Evolutionary conservation across 2,888 invertebrate species (phyloP).

Genomic region (Sminthurinus aureus): DNA sequence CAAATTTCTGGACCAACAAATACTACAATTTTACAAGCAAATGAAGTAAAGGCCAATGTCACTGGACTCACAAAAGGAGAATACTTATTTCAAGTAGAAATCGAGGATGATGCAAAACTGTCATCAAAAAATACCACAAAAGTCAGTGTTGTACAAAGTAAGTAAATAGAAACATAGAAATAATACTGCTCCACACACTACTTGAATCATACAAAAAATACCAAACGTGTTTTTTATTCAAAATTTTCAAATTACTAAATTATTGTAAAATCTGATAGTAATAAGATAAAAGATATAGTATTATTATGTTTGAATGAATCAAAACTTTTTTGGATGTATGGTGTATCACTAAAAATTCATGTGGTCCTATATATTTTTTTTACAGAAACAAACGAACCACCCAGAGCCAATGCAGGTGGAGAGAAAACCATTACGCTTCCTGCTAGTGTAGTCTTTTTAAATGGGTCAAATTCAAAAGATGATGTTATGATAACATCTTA

Average conservation of each 20-base stretch:
- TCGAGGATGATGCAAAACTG: slow-evolving; percentile 84
- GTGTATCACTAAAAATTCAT: background rate
- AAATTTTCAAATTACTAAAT: background rate
- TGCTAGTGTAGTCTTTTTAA: slow-evolving; percentile 78
- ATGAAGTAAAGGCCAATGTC: slow-evolving; percentile 76
- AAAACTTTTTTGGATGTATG: background rate
- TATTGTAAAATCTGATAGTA: background rate
- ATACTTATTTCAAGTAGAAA: slow-evolving; percentile 82
- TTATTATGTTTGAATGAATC: background rate
- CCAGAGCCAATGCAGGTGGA: slow-evolving; percentile 70
- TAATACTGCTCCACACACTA: no score
- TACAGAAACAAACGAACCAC: slow-evolving; percentile 85
- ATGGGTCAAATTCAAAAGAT: slow-evolving; percentile 81
- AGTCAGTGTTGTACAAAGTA: slow-evolving; percentile 85
- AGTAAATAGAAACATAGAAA: no score
- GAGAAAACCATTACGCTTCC: slow-evolving; percentile 80
- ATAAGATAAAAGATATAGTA: background rate
- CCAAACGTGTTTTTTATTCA: background rate
- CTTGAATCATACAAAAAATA: no score
- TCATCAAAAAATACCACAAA: slow-evolving; percentile 75
- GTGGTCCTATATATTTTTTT: slow-evolving; percentile 10
- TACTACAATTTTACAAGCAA: slow-evolving; percentile 64
- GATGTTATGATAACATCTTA: slow-evolving; percentile 83
- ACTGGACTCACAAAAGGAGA: slow-evolving; percentile 83
- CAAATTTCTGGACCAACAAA: slow-evolving; percentile 73